Percentiles rank a stretch among this genome's conserved stretches.
phyloP scores from a whole-genome alignment of 2,888 invertebrate species.

The Phortica okadai region DNA sequence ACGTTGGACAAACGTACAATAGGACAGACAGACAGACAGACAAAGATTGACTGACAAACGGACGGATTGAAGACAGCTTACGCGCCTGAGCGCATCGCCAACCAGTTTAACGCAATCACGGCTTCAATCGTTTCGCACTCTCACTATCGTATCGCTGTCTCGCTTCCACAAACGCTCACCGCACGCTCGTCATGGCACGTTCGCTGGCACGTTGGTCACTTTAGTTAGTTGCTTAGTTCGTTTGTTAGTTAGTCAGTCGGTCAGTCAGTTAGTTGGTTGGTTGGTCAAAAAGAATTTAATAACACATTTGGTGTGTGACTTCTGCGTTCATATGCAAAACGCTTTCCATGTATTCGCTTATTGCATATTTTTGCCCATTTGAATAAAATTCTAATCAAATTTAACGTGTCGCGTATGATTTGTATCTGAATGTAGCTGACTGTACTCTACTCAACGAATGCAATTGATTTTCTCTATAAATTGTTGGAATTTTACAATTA shows the following conservation, averaged over 20 bases:
- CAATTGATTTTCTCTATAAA: neutral
- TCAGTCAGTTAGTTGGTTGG: neutral
- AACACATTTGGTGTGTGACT: constrained; percentile 11
- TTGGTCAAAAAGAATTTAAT: constrained; percentile 26
- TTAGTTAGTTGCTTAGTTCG: neutral
- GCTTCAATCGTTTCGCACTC: neutral
- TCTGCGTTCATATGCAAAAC: neutral
- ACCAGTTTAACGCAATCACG: constrained; percentile 52
- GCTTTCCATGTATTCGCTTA: neutral
- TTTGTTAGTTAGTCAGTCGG: neutral
- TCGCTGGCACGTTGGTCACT: constrained; percentile 1
- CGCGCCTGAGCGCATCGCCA: constrained; percentile 62
- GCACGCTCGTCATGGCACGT: constrained; percentile 1
- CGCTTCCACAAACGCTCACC: neutral
- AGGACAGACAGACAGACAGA: constrained; percentile 16
- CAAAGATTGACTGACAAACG: constrained; percentile 34
- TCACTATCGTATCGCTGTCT: neutral
- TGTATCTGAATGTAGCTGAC: neutral
- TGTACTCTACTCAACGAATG: neutral
- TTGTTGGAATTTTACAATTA: neutral
- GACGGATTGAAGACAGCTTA: constrained; percentile 60
- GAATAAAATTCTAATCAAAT: constrained; percentile 66
- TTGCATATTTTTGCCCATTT: constrained; percentile 43
- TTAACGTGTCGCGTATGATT: constrained; percentile 15
- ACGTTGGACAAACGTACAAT: neutral